Evolutionary conservation across 2,888 invertebrate species (phyloP), one percentile per base, ranked within the genome.

Genomic region (Empis livida): DNA sequence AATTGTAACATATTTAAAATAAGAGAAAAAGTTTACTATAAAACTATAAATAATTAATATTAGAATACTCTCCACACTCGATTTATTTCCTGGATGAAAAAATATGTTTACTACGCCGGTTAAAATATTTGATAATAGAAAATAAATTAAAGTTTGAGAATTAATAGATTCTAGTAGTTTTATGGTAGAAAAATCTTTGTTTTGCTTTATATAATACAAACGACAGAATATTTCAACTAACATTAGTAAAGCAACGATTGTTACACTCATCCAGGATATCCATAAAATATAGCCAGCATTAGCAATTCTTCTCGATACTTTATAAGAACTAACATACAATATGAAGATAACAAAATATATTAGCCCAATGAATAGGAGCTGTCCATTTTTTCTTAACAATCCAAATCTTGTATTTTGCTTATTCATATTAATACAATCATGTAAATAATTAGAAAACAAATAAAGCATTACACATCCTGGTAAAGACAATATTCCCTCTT

Each of bases 401-500:
- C n/a, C 35, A n/a, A n/a, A 13, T n/a, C 10, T 13, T 2, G 13
- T n/a, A 35, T n/a, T 35, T 35, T 35, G 10, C 3, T 35, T 13
- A 8, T 13, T n/a, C n/a, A 35, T 13, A n/a, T 35, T n/a, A 6
- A 35, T 8, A n/a, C 6, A 6, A 35, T 27, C 23, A 9, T 27
- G 9, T 5, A 83, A 60, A 55, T 76, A 71, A 37, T 80, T 76
- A 30, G 84, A 80, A 55, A 80, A 74, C 50, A 91, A 73, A 67
- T 89, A 91, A 14, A 94, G 66, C 1, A 83, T 76, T 0, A 89
- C 70, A 64, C 89, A 94, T 2, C 94, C 94, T 2, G 83, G 67
- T 30, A 80, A 73, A 0, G 93, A 92, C 13, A 78, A 75, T 46
- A 94, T 68, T 1, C 94, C 94, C 72, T 95, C 94, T 51, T 86